Conservation (phyloP, 2,113 vertebrate genomes). For the Promerops cafer region DNA sequence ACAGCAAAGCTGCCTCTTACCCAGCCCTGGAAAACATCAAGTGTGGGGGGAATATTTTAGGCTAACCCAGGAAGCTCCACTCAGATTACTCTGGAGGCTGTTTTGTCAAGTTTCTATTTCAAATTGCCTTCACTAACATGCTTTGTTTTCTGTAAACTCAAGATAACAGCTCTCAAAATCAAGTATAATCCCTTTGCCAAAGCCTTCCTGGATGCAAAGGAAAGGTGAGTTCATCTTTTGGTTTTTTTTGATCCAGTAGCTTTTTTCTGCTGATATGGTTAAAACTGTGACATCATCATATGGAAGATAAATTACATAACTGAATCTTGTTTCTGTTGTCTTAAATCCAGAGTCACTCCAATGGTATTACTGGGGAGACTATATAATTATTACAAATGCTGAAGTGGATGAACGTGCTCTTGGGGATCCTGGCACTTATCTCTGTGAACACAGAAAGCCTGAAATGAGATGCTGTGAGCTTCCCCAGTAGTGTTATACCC, state of each 20-base stretch:
- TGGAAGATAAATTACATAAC: background rate
- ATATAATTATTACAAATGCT: background rate
- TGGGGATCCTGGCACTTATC: background rate
- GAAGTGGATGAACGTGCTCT: background rate
- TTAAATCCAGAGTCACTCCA: background rate
- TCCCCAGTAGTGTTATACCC: background rate
- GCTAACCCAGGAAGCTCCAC: background rate
- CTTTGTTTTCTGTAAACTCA: slow-evolving; percentile 56
- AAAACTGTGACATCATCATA: background rate
- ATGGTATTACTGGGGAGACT: background rate
- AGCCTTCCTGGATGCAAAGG: slow-evolving; percentile 96
- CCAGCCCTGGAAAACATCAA: background rate
- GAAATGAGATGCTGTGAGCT: background rate
- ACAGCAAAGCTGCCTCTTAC: background rate
- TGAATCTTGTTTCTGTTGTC: background rate
- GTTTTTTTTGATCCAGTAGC: background rate
- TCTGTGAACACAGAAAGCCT: background rate
- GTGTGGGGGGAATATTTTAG: background rate
- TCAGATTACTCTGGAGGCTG: background rate
- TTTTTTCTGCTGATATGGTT: background rate
- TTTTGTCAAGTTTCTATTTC: background rate
- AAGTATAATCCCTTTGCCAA: slow-evolving; percentile 98
- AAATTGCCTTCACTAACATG: slow-evolving; percentile 32
- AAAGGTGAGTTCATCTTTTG: slow-evolving; percentile 73
- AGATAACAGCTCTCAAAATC: slow-evolving; percentile 99